Evolutionary conservation across 2,797 vertebrate species (phyloP), one percentile per base, ranked within the genome.

Genomic region (Botia almorhae): DNA sequence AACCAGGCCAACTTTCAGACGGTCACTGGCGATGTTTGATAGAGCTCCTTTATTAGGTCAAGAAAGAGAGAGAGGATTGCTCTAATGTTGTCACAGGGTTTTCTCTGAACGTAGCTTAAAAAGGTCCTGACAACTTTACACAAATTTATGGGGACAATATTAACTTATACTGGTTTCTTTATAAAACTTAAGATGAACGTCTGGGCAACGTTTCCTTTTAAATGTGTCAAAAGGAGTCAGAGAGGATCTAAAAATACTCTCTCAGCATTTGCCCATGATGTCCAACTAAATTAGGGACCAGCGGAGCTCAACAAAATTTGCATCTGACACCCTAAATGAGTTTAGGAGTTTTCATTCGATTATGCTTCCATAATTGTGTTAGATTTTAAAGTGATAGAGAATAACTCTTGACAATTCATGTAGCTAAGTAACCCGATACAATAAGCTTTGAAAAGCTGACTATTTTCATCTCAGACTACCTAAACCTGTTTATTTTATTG

Each of bases 11-110:
- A 2, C 60, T 87, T 85, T 87, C 84, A 82, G 43, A 78, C 78
- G 63, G 80, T 19, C 79, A 69, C n/a, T 23, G 69, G 13, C 0
- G 53, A 29, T 14, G 72, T 67, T 33, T 50, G 86, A 74, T 78
- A 60, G 36, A 87, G 85, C 85, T 48, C 69, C 29, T 76, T 83
- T 86, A 84, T 60, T 75, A 82, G 91, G 91, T 92, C 90, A 92
- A 90, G 89, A 88, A 89, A 87, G 91, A 19, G 67, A 10, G 29
- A 13, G 56, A 26, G 50, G 51, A 36, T 51, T 70, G 81, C 81
- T 13, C 67, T 50, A 17, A 39, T 53, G 10, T 21, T 39, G 17
- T 26, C 14, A 58, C 29, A 74, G 61, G 23, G 56, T 17, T 67
- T 76, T 23, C 58, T 79, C 69, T 79, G 48, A 64, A 71, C 58